phyloP scores from a whole-genome alignment of 2,888 invertebrate species.

The Cinara cedri region DNA sequence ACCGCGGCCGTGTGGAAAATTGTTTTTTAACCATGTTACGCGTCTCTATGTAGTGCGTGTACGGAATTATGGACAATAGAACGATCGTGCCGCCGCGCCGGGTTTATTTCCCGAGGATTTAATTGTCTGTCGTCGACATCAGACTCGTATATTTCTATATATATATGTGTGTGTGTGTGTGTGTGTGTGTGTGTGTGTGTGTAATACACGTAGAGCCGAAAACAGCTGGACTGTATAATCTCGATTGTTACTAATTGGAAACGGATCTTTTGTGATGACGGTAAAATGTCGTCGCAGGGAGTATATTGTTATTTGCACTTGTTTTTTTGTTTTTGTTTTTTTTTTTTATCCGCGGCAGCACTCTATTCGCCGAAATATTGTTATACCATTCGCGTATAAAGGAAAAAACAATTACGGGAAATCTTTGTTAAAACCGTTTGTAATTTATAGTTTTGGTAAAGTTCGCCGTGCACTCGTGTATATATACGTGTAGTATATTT shows the following conservation, averaged over 20 bases:
- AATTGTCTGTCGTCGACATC: slow-evolving; percentile 51
- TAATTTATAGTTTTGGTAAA: too few relatives aligned
- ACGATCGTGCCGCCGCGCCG: slow-evolving; percentile 33
- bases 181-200: too few relatives aligned
- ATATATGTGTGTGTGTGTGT: too few relatives aligned
- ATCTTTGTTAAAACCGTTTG: background rate
- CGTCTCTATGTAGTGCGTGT: too few relatives aligned
- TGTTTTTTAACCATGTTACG: slow-evolving; percentile 56
- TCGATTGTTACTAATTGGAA: slow-evolving; percentile 51
- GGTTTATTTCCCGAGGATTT: slow-evolving; percentile 45
- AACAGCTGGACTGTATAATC: slow-evolving; percentile 41
- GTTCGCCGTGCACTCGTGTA: background rate
- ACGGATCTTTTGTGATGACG: slow-evolving; percentile 42
- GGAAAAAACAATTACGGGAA: slow-evolving; percentile 25
- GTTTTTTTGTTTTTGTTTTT: slow-evolving; percentile 32
- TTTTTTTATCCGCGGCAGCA: background rate
- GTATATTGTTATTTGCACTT: background rate
- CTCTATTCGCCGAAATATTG: slow-evolving; percentile 11
- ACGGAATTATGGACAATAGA: slow-evolving; percentile 43
- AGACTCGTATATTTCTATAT: background rate
- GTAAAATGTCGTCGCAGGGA: background rate
- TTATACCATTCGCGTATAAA: background rate
- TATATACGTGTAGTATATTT: background rate
- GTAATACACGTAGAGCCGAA: background rate
- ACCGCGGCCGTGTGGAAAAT: slow-evolving; percentile 51